Conservation (phyloP, 2,888 invertebrate species). For the Clanis bilineata region DNA sequence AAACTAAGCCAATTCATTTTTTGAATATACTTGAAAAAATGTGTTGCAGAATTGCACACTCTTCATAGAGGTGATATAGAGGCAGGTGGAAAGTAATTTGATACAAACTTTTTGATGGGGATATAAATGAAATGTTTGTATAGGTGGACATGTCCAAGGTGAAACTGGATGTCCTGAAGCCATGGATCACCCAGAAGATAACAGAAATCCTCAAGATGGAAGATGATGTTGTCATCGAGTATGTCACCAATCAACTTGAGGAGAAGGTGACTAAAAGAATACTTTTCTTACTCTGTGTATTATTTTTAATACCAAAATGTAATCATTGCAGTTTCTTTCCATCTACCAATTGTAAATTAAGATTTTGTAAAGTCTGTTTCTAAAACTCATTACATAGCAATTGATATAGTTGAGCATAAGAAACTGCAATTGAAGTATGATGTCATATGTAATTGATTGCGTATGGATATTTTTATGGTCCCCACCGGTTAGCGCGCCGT, state of each 20-base stretch:
- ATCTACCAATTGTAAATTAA: constrained; percentile 18
- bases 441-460: constrained; percentile 79
- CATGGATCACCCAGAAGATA: constrained; percentile 99
- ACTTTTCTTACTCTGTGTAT: constrained; percentile 37
- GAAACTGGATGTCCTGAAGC: constrained; percentile 98
- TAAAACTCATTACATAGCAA: constrained; percentile 6
- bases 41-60: too few species aligned
- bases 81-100: too few species aligned
- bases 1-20: too few species aligned
- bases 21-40: too few species aligned
- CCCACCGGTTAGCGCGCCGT: constrained; percentile 78
- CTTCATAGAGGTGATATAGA: too few species aligned
- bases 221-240: constrained; percentile 99
- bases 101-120: background rate
- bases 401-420: constrained; percentile 38
- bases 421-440: constrained; percentile 77
- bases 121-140: background rate
- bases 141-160: constrained; percentile 99
- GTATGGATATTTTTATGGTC: constrained; percentile 82
- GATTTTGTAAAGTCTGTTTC: background rate
- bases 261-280: constrained; percentile 87
- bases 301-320: constrained; percentile 61
- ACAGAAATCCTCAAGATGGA: constrained; percentile 98
- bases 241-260: constrained; percentile 99
- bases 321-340: constrained; percentile 80